Conservation (phyloP, 2,888 invertebrate genomes). For the Eupithecia insigniata region DNA sequence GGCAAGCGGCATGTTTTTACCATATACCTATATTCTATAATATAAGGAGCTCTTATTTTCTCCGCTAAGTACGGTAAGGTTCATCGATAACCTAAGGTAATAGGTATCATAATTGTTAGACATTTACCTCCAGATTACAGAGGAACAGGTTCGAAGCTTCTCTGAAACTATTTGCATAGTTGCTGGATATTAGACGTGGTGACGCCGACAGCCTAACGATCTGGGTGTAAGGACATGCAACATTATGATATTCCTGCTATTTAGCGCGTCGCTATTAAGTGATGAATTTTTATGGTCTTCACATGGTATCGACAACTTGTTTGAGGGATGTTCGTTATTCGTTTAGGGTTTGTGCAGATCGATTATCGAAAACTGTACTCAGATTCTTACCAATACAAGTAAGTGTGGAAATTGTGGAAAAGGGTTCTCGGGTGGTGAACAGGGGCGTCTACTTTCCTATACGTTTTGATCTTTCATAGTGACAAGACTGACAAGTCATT, state of each 20-base stretch:
- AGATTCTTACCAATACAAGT: not conserved
- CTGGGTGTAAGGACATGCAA: not conserved
- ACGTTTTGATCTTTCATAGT: not conserved
- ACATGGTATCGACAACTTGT: slow-evolving; percentile 3
- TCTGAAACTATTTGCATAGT: slow-evolving; percentile 10
- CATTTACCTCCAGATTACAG: not conserved
- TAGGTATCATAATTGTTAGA: not conserved
- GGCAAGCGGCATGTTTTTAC: not conserved
- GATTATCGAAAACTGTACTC: not conserved
- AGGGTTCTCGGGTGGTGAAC: not conserved
- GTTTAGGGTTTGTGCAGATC: too few relatives aligned
- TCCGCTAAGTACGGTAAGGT: not conserved
- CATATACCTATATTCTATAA: too few relatives aligned
- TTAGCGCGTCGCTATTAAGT: slow-evolving; percentile 9
- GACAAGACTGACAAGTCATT: not conserved
- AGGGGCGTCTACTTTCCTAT: not conserved
- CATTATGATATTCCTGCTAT: not conserved
- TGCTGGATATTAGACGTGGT: slow-evolving; percentile 10
- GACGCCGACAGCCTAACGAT: slow-evolving; percentile 4
- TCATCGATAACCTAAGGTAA: too few relatives aligned
- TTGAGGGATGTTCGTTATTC: not conserved
- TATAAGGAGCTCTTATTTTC: not conserved
- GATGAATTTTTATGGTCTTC: slow-evolving; percentile 9
- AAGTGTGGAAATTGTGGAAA: not conserved
- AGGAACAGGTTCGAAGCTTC: slow-evolving; percentile 2